A percentile compares a stretch with the other conserved stretches of the same genome.
These are phyloP conservation scores for Vireo altiloquus DNA, from an alignment of 2,113 vertebrate species.

Conservation along the genomic window DNA sequence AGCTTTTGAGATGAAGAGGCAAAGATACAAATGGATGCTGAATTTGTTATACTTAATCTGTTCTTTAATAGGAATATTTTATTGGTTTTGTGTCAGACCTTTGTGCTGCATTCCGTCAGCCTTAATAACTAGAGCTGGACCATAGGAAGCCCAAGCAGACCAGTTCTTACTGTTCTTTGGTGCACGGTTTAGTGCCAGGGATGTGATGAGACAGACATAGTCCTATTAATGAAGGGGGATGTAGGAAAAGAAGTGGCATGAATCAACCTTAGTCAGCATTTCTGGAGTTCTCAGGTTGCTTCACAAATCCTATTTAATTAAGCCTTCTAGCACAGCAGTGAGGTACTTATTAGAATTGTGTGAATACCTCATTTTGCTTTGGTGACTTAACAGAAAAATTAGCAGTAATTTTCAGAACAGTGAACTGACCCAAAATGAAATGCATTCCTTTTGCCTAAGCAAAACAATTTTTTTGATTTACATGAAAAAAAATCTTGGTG, in stretches of 20 bases:
- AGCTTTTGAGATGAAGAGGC: not conserved
- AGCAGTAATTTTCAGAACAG: not conserved
- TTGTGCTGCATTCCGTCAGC: not conserved
- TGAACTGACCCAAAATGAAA: not conserved
- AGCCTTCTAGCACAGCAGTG: not conserved
- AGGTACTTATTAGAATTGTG: not conserved
- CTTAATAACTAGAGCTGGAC: not conserved
- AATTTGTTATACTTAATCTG: not conserved
- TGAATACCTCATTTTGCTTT: not conserved
- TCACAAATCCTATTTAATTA: not conserved
- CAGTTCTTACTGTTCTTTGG: not conserved
- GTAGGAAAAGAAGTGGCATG: not conserved
- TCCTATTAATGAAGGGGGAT: not conserved
- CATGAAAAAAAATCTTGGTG: not conserved
- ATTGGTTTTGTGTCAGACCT: not conserved
- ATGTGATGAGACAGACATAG: not conserved
- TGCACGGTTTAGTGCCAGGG: not conserved
- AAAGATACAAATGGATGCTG: not conserved
- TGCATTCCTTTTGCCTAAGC: not conserved
- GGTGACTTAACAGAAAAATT: not conserved
- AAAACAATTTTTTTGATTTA: not conserved
- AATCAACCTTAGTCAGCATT: not conserved
- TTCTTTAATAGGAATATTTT: not conserved
- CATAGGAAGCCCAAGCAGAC: not conserved
- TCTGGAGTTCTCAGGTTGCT: not conserved